Conservation (phyloP, 2,888 invertebrate genomes). For the Dinocampus coccinellae region DNA sequence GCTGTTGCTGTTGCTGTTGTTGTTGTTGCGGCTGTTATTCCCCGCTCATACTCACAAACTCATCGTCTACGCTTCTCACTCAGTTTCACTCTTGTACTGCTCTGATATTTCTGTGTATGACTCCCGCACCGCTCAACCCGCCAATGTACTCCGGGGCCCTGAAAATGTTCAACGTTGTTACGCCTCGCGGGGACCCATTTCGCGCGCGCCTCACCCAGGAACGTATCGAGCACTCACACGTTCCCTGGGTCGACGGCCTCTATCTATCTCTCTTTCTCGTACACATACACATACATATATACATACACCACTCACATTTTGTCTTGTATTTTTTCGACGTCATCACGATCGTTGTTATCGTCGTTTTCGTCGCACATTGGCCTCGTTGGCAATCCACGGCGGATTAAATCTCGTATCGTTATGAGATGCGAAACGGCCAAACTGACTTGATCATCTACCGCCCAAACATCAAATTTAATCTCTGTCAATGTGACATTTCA, state of each 20-base stretch:
- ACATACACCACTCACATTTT: too few relatives aligned
- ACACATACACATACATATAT: too few relatives aligned
- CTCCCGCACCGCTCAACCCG: constrained; percentile 45
- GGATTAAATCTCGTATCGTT: constrained; percentile 10
- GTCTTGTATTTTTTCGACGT: constrained; percentile 10
- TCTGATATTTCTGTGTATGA: neutral
- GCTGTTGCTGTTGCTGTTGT: neutral
- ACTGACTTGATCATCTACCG: neutral
- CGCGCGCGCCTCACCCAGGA: constrained; percentile 52
- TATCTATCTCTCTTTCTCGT: too few relatives aligned
- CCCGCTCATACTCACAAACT: neutral
- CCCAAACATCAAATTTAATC: constrained; percentile 20
- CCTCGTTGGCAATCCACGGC: constrained; percentile 25
- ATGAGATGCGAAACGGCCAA: neutral
- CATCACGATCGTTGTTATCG: constrained; percentile 17
- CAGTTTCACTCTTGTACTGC: neutral
- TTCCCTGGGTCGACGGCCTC: constrained; percentile 49
- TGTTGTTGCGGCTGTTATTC: too few relatives aligned
- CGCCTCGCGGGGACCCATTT: constrained; percentile 67
- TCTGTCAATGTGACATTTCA: neutral
- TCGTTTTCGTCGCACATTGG: constrained; percentile 11
- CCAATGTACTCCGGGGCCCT: constrained; percentile 58
- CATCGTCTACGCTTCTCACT: too few relatives aligned
- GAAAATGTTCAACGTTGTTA: constrained; percentile 65
- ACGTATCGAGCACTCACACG: constrained; percentile 43